These are phyloP conservation scores for Falco columbarius DNA, from an alignment of 2,797 vertebrate species.

Conservation along the genomic window DNA sequence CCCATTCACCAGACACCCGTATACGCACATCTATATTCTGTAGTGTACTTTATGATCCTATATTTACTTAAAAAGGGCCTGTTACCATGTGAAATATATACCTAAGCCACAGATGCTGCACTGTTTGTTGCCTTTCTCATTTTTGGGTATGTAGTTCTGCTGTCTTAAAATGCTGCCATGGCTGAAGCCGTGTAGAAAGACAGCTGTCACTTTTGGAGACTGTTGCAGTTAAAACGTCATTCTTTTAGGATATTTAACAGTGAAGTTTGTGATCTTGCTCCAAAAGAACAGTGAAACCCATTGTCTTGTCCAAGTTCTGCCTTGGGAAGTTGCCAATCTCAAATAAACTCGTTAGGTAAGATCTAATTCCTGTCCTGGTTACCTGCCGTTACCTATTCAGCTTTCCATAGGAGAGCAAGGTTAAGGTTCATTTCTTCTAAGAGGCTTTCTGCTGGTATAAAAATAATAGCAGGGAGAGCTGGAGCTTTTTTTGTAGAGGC, in stretches of 20 bases:
- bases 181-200: accelerated
- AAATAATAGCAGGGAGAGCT: background rate
- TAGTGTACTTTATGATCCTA: background rate
- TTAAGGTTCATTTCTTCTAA: conserved; percentile 12
- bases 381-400: background rate
- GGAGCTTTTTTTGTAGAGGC: background rate
- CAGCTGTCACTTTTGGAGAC: background rate
- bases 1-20: no score
- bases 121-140: background rate
- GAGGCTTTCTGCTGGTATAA: background rate
- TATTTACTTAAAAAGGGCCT: background rate
- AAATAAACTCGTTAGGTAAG: conserved; percentile 11
- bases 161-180: background rate
- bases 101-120: background rate
- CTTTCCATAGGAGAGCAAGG: background rate
- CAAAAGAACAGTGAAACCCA: background rate
- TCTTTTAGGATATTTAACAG: background rate
- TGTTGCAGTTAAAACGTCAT: background rate
- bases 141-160: background rate
- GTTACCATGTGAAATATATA: background rate
- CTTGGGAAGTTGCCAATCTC: background rate
- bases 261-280: background rate
- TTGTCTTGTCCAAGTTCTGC: background rate
- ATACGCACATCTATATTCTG: accelerated
- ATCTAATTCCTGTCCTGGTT: conserved; percentile 17